These are phyloP conservation scores for Enteromius radiatus DNA, from an alignment of 2,797 vertebrate species.

Conservation along the genomic window DNA sequence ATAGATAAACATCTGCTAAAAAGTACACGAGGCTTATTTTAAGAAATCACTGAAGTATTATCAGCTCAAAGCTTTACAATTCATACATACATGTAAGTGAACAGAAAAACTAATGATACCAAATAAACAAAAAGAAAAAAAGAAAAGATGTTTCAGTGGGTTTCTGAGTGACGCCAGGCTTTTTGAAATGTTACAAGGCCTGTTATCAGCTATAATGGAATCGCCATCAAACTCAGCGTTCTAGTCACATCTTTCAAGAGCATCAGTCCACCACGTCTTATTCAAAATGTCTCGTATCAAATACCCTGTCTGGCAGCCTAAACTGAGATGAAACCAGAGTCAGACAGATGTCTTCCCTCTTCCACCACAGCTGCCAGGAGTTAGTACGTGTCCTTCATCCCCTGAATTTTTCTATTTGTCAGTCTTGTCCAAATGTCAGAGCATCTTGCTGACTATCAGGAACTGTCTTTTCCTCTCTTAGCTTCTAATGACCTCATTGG, in stretches of 20 bases:
- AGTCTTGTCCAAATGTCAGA: conserved; percentile 52
- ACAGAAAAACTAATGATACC: neutral
- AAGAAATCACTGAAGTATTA: neutral
- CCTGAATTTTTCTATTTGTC: conserved; percentile 48
- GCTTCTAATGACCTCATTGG: conserved; percentile 17
- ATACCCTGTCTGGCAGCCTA: conserved; percentile 31
- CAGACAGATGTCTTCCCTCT: conserved; percentile 43
- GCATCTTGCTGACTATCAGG: conserved; percentile 36
- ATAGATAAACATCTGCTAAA: conserved; percentile 24
- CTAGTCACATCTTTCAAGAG: conserved; percentile 34
- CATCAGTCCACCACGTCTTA: conserved; percentile 40
- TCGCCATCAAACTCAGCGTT: conserved; percentile 32
- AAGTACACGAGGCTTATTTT: conserved; percentile 11
- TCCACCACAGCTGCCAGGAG: conserved; percentile 32
- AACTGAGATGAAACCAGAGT: conserved; percentile 52
- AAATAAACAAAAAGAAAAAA: neutral
- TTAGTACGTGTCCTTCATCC: conserved; percentile 46
- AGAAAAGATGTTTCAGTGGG: neutral
- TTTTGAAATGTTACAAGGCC: conserved; percentile 28
- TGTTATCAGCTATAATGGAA: conserved; percentile 32
- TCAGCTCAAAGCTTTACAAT: neutral
- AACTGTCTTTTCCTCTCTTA: conserved; percentile 39
- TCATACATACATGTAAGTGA: neutral
- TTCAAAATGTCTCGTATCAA: conserved; percentile 34
- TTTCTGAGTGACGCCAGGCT: conserved; percentile 15